Conservation (phyloP, 2,888 invertebrate genomes). For the Sturmia bella region DNA sequence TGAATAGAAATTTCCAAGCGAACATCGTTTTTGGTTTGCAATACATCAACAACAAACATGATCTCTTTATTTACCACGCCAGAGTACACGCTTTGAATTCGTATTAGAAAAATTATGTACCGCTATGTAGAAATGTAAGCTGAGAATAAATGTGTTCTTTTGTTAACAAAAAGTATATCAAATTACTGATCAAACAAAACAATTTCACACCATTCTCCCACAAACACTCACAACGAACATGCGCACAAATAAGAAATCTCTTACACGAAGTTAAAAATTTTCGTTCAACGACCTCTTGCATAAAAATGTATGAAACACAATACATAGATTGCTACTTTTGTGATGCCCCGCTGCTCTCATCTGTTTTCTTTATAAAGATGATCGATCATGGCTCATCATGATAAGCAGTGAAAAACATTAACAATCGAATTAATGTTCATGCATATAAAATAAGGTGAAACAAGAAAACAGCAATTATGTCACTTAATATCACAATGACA, state of each 20-base stretch:
- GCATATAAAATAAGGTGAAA: conserved; percentile 21
- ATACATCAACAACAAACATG: neutral
- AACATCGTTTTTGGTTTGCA: too few species aligned
- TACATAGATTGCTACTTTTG: conserved; percentile 46
- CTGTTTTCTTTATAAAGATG: conserved; percentile 26
- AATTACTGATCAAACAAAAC: conserved; percentile 48
- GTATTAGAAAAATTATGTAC: conserved; percentile 6
- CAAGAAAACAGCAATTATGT: conserved; percentile 54
- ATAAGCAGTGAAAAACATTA: neutral
- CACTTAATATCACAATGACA: conserved; percentile 60
- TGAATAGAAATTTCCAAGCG: too few species aligned
- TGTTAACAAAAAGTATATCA: conserved; percentile 39
- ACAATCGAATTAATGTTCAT: conserved; percentile 6
- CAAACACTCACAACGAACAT: conserved; percentile 20
- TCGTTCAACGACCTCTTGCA: conserved; percentile 53
- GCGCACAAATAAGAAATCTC: neutral
- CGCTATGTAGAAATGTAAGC: conserved; percentile 26
- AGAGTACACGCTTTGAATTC: neutral
- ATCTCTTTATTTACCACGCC: neutral
- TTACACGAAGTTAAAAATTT: neutral
- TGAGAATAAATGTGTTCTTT: conserved; percentile 22
- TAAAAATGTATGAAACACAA: conserved; percentile 13
- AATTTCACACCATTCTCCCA: conserved; percentile 33
- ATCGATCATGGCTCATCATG: conserved; percentile 1
- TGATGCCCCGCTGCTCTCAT: neutral